phyloP scores from a whole-genome alignment of 2,113 vertebrate species.

The Podarcis raffonei region DNA sequence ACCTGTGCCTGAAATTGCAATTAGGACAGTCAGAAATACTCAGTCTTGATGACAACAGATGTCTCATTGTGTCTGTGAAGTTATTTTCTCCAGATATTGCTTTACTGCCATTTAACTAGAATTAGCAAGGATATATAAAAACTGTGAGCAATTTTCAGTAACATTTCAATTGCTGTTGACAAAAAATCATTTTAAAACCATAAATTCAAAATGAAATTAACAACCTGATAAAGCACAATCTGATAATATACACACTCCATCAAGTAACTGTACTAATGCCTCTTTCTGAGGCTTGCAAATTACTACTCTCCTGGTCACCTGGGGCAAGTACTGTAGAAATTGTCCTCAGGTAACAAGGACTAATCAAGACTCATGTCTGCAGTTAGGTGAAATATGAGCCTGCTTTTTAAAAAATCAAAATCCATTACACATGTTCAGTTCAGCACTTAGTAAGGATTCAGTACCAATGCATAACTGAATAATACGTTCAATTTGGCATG shows the following conservation, averaged over 20 bases:
- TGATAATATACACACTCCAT: not conserved
- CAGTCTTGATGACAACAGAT: constrained; percentile 91
- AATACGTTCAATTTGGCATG: not conserved
- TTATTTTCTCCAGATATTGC: constrained; percentile 86
- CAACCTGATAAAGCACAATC: not conserved
- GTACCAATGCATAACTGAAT: not conserved
- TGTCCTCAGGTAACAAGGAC: not conserved
- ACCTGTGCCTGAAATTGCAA: constrained; percentile 96
- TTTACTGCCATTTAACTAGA: constrained; percentile 90
- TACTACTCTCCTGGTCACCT: not conserved
- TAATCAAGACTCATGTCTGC: not conserved
- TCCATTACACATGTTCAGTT: not conserved
- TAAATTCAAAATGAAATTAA: not conserved
- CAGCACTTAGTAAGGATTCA: not conserved
- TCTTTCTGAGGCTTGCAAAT: not conserved
- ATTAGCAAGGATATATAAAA: constrained; percentile 53
- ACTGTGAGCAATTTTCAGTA: constrained; percentile 14
- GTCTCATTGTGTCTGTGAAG: constrained; percentile 95
- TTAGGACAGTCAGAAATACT: constrained; percentile 97
- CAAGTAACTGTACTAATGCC: not conserved
- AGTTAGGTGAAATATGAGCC: not conserved
- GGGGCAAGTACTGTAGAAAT: not conserved
- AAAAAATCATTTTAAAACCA: not conserved
- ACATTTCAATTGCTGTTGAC: constrained; percentile 40
- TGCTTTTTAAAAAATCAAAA: not conserved